Evolutionary conservation across 2,113 vertebrate species (phyloP), one percentile per base, ranked within the genome.

Genomic region (Limanda limanda): DNA sequence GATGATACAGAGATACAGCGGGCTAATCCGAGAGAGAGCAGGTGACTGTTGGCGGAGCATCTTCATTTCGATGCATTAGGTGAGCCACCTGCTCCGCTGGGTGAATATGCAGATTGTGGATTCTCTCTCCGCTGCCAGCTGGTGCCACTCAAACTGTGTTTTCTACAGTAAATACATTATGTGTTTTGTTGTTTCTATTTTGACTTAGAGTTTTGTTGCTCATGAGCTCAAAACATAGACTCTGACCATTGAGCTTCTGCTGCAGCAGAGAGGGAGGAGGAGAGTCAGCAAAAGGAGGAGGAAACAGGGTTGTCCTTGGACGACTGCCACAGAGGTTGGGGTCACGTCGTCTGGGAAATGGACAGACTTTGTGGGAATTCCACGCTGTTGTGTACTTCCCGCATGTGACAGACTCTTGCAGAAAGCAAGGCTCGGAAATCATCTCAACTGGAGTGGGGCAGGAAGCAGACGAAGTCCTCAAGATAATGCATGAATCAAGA

Each of bases 91-190:
- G 23, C 71, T 74, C 80, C 37, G 55, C 84, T 31, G 13, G 45
- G 61, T 91, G 62, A 91, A 90, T 89, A 88, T 88, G 82, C 77
- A 87, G 45, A 78, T 74, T 27, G 0, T 71, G 31, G 76, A 27
- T 84, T 69, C 78, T 70, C 20, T 47, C 64, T 83, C 9, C 73
- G 13, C 56, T 59, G 75, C 64, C 91, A 90, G 85, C 86, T 88
- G 85, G 68, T 80, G 61, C 81, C 68, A 67, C 78, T 85, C 51
- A 37, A 82, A 75, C 74, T 57, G 45, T 62, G 60, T 68, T 3
- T 20, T 47, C 48, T 21, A 8, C 2, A 47, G 31, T 31, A 55
- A 78, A 69, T 3, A 11, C 7, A 12, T 8, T 20, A 18, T 78
- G 52, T 80, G 51, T 48, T 72, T 9, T 42, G 18, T 3, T 37